phyloP scores from a whole-genome alignment of 2,888 invertebrate species.

The Eledona agricola region DNA sequence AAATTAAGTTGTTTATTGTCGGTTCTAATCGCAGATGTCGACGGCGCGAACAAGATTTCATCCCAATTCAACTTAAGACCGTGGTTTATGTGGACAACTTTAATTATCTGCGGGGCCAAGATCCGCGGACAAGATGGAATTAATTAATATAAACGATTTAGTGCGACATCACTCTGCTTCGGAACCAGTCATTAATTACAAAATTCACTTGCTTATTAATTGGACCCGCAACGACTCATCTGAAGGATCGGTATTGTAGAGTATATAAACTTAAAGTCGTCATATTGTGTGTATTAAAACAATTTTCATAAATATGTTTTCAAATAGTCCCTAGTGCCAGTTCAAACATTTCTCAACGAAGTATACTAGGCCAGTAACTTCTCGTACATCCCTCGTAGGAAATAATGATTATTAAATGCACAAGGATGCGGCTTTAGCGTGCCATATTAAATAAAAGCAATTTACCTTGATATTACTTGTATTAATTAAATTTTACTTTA shows the following conservation, averaged over 20 bases:
- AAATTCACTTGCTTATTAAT: neutral
- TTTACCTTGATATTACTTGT: neutral
- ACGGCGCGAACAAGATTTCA: slow-evolving; percentile 1
- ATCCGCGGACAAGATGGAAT: slow-evolving; percentile 8
- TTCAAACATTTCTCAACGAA: too few relatives aligned
- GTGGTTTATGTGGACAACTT: slow-evolving; percentile 6
- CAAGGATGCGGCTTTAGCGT: too few relatives aligned
- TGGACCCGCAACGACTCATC: neutral
- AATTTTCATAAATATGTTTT: too few relatives aligned
- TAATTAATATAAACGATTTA: slow-evolving; percentile 20
- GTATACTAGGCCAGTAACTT: too few relatives aligned
- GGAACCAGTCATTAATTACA: neutral
- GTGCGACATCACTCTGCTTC: slow-evolving; percentile 1
- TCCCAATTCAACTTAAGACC: slow-evolving; percentile 2
- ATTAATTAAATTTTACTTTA: too few relatives aligned
- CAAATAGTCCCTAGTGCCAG: too few relatives aligned
- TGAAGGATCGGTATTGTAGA: too few relatives aligned
- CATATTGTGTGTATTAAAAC: too few relatives aligned
- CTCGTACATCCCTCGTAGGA: too few relatives aligned
- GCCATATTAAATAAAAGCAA: neutral
- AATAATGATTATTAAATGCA: too few relatives aligned
- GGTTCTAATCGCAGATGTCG: slow-evolving; percentile 4
- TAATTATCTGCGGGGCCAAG: slow-evolving; percentile 1
- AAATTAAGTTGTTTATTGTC: slow-evolving; percentile 7
- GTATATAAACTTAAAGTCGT: slow-evolving; percentile 1